A percentile compares a stretch with the other conserved stretches of the same genome.
These are phyloP conservation scores for Catostylus mosaicus DNA, from an alignment of 30 jellyfish, hydroid and myxozoan genomes.

Conservation along the genomic window DNA sequence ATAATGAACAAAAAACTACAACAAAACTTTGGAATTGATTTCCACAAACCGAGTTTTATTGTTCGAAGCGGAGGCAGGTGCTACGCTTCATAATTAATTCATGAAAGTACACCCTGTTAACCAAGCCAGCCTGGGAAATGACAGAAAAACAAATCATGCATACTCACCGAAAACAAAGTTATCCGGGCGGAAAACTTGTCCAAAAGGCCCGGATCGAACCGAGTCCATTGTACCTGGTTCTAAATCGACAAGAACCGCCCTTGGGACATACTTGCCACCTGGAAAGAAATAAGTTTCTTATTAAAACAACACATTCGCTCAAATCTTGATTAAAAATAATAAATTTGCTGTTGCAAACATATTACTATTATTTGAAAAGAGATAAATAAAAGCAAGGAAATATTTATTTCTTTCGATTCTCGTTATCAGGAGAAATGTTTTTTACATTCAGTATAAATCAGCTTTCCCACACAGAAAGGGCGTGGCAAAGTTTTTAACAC, in stretches of 20 bases:
- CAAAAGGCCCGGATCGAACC: conserved; percentile 81
- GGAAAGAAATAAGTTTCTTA: conserved; percentile 14
- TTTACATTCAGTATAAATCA: no score
- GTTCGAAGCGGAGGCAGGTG: neutral
- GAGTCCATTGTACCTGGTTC: conserved; percentile 93
- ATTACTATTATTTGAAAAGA: no score
- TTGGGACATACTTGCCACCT: conserved; percentile 88
- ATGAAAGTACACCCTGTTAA: neutral
- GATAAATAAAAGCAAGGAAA: no score
- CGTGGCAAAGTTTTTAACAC: no score
- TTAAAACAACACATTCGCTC: neutral
- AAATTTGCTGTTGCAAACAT: no score
- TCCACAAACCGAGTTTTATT: no score
- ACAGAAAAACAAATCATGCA: neutral
- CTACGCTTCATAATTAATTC: neutral
- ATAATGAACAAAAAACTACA: no score
- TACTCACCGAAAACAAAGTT: conserved; percentile 85
- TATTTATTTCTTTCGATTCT: no score
- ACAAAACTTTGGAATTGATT: no score
- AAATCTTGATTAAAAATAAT: neutral
- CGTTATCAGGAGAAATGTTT: no score
- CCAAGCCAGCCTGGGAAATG: neutral
- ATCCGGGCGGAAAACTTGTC: conserved; percentile 83
- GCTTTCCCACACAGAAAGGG: no score
- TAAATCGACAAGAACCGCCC: conserved; percentile 87